These are phyloP conservation scores for Aphidius ervi DNA, from an alignment of 1,140 invertebrate genomes.

Conservation along the genomic window DNA sequence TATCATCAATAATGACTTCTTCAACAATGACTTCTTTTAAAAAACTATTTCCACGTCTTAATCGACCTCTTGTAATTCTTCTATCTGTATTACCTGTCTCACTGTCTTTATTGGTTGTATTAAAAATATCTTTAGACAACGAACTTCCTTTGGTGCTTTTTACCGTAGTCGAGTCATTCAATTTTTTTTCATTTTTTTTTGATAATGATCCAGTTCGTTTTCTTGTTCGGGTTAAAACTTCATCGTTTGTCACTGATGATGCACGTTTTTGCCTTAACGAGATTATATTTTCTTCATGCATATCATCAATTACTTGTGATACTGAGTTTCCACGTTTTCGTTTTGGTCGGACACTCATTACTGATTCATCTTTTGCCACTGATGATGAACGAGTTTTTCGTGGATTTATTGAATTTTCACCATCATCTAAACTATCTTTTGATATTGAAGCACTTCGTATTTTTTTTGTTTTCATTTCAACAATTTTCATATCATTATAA, in stretches of 20 bases:
- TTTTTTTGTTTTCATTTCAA: background rate
- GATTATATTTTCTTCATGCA: background rate
- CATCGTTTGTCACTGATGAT: slow-evolving; percentile 9
- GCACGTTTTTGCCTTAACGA: background rate
- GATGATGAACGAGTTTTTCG: background rate
- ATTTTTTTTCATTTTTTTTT: slow-evolving; percentile 20
- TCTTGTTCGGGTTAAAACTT: slow-evolving; percentile 7
- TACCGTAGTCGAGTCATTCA: background rate
- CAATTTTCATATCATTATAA: no score
- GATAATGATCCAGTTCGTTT: slow-evolving; percentile 27
- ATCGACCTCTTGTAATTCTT: background rate
- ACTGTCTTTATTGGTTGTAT: background rate
- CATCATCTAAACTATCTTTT: slow-evolving; percentile 18
- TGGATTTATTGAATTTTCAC: background rate
- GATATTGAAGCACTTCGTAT: slow-evolving; percentile 18
- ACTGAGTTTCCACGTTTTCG: background rate
- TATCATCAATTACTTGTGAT: background rate
- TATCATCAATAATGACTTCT: slow-evolving; percentile 12
- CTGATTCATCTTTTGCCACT: background rate
- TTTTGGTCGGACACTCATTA: background rate
- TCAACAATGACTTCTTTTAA: slow-evolving; percentile 31
- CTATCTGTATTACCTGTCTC: background rate
- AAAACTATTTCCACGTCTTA: slow-evolving; percentile 21
- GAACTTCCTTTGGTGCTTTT: slow-evolving; percentile 29
- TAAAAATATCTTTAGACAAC: slow-evolving; percentile 31